Evolutionary conservation across 1,140 invertebrate genomes (phyloP), one percentile per base, ranked within the genome.

Genomic region (Pseudomyrmex gracilis): DNA sequence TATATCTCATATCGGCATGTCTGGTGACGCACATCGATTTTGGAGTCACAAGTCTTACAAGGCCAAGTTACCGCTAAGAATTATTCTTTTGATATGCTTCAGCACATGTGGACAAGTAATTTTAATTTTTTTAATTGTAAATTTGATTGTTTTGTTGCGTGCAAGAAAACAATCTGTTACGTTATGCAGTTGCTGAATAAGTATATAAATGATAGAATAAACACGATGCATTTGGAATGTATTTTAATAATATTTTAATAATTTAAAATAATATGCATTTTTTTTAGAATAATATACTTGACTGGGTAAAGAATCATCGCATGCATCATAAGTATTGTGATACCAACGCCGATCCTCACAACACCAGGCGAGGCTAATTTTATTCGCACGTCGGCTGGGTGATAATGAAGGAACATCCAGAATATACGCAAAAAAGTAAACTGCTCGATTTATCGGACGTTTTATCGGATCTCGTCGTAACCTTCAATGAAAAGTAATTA

Each of bases 21-120:
- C 96, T 22, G 96, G 95, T 76, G 96, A 96, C 3, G 95, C 95
- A 2, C 96, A 97, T 90, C 91, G 96, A 47, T 92, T 97, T 15
- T 97, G 96, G 96, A 91, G 96, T 12, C 96, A 97, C 89, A 92
- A 95, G 63, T 94, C 95, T 4, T 97, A 96, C 92, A 96, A 96
- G 90, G 96, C 96, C 2, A 95, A 92, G 74, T 85, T 94, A 22
- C 95, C 95, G 0, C 84, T 92, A 22, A 85, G 76, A 82, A 60
- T 90, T 10, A 53, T 94, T 13, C 87, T 92, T 10, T 10, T 51
- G 1, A 89, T 70, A 89, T 95, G 90, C 47, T 91, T 55, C 34
- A 49, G 12, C 20, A 7, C 43, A 5, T 24, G 53, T 15, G 74
- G 13, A 10, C 68, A 80, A 83, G 85, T 84, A 64, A 34, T 34